A percentile compares a stretch with the other conserved stretches of the same genome.
Conservation (phyloP, 2,113 vertebrate genomes). For the Anarrhichthys ocellatus region DNA sequence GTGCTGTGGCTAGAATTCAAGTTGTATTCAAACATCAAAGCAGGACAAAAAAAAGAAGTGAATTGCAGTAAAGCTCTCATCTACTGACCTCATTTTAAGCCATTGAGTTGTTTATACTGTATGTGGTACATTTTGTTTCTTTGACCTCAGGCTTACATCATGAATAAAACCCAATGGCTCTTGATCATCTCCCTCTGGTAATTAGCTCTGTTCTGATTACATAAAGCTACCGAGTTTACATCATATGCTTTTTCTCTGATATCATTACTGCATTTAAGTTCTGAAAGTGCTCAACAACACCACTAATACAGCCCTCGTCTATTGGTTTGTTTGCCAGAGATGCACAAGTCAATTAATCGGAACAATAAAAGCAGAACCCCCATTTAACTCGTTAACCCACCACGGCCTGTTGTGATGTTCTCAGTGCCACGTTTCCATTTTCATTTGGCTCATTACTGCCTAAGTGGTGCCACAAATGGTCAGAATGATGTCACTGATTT, state of each 20-base stretch:
- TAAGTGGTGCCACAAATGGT: slow-evolving; percentile 82
- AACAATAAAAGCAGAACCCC: slow-evolving; percentile 70
- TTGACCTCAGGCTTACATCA: slow-evolving; percentile 48
- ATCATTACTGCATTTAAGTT: slow-evolving; percentile 26
- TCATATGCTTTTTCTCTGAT: slow-evolving; percentile 13
- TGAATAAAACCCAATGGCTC: slow-evolving; percentile 44
- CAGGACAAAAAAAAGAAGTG: neutral
- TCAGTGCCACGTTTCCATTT: slow-evolving; percentile 74
- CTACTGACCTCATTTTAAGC: slow-evolving; percentile 51
- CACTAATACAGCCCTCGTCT: slow-evolving; percentile 41
- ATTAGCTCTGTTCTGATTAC: slow-evolving; percentile 31
- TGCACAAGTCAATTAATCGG: slow-evolving; percentile 65
- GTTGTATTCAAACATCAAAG: slow-evolving; percentile 58
- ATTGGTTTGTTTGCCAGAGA: slow-evolving; percentile 63
- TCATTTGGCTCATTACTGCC: slow-evolving; percentile 80
- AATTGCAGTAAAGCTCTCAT: slow-evolving; percentile 41
- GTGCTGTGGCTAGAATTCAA: slow-evolving; percentile 45
- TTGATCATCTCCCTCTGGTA: slow-evolving; percentile 42
- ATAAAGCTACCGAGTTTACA: slow-evolving; percentile 36
- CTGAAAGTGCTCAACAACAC: slow-evolving; percentile 17
- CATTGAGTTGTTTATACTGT: slow-evolving; percentile 59
- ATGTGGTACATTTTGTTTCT: slow-evolving; percentile 47
- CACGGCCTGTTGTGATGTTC: slow-evolving; percentile 65
- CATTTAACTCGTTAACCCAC: slow-evolving; percentile 77
- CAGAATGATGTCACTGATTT: slow-evolving; percentile 81